These are phyloP conservation scores for Marmota monax DNA, from an alignment of 2,113 vertebrate genomes.

Conservation along the genomic window DNA sequence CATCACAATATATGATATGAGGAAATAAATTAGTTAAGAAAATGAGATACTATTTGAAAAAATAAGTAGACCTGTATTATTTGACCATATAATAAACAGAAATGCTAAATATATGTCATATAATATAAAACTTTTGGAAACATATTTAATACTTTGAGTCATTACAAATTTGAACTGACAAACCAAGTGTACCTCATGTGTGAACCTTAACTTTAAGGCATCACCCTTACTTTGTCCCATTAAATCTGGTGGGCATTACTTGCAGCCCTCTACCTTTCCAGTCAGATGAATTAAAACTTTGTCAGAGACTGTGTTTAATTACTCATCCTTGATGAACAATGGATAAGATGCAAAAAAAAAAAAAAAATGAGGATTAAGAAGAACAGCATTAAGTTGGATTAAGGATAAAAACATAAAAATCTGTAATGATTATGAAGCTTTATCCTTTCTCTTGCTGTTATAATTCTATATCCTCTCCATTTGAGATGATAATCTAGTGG, in stretches of 20 bases:
- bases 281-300: background rate
- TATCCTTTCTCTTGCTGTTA: background rate
- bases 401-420: constrained; percentile 13
- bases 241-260: background rate
- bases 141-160: background rate
- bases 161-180: background rate
- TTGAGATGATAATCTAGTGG: background rate
- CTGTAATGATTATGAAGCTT: background rate
- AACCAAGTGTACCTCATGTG: background rate
- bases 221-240: background rate
- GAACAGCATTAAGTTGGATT: background rate
- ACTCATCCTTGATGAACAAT: background rate
- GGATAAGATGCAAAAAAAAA: background rate
- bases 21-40: background rate
- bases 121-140: background rate
- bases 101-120: background rate
- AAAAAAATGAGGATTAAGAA: background rate
- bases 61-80: background rate
- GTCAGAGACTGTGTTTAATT: background rate
- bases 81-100: background rate
- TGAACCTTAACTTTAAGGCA: background rate
- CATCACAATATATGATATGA: background rate
- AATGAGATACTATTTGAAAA: background rate
- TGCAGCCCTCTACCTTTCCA: background rate
- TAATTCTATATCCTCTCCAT: background rate